These are phyloP conservation scores for Macrosteles quadrilineatus DNA, from an alignment of 1,140 invertebrate species.

Conservation along the genomic window DNA sequence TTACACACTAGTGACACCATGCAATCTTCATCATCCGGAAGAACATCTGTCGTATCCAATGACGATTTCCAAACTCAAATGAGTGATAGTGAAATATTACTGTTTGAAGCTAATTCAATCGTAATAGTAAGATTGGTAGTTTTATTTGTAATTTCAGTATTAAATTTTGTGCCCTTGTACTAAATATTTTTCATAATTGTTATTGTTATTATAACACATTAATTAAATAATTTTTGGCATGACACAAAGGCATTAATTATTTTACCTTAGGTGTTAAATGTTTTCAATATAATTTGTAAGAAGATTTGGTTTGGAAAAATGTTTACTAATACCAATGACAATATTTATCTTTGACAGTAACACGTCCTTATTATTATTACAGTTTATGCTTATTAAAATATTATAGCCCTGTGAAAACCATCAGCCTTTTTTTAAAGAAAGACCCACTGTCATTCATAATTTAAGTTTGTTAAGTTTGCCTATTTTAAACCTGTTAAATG, in stretches of 20 bases:
- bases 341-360: constrained; percentile 18
- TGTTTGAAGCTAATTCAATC: constrained; percentile 7
- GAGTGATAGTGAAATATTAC: constrained; percentile 23
- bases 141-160: constrained; percentile 10
- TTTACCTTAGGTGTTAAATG: constrained; percentile 12
- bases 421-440: too few relatives aligned
- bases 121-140: constrained; percentile 11
- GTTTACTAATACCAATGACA: constrained; percentile 18
- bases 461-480: too few relatives aligned
- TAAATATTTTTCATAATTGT: constrained; percentile 25
- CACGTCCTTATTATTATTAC: constrained; percentile 22
- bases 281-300: constrained; percentile 26
- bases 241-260: constrained; percentile 26
- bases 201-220: constrained; percentile 23
- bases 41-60: constrained; percentile 20
- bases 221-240: constrained; percentile 25
- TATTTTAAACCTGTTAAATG: too few relatives aligned
- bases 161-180: constrained; percentile 21
- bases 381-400: constrained; percentile 2
- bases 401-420: too few relatives aligned
- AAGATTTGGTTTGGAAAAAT: constrained; percentile 21
- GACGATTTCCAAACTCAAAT: constrained; percentile 21
- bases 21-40: constrained; percentile 21
- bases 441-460: too few relatives aligned
- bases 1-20: constrained; percentile 21